A percentile compares a stretch with the other conserved stretches of the same genome.
phyloP scores from a whole-genome alignment of 2,797 vertebrate species.

The Parotocinclus haroldoi region DNA sequence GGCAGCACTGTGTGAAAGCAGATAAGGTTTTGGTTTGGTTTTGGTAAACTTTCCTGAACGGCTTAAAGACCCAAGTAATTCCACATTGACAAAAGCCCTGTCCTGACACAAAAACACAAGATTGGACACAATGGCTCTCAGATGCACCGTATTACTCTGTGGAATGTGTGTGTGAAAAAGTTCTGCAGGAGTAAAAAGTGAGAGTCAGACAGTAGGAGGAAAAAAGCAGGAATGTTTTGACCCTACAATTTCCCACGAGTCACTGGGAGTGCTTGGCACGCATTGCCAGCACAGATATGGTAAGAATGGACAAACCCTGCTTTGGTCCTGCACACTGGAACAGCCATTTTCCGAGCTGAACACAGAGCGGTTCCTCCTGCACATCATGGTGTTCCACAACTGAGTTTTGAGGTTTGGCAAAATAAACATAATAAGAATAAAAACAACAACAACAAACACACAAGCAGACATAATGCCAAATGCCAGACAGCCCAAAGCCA shows the following conservation, averaged over 20 bases:
- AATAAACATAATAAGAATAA: too few species aligned
- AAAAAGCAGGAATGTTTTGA: constrained; percentile 55
- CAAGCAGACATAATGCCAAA: too few species aligned
- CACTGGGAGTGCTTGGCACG: constrained; percentile 39
- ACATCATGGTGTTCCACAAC: constrained; percentile 19
- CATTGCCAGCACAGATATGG: constrained; percentile 20
- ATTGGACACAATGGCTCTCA: constrained; percentile 18
- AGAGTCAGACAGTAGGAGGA: constrained; percentile 37
- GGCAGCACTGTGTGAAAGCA: constrained; percentile 19
- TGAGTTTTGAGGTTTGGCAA: background rate
- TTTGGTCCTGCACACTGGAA: constrained; percentile 15
- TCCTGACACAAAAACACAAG: constrained; percentile 25
- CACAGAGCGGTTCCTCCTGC: constrained; percentile 2
- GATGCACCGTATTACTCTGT: constrained; percentile 41
- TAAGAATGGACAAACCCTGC: constrained; percentile 20
- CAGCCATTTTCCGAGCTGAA: background rate
- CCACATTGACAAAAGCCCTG: constrained; percentile 7
- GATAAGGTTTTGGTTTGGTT: constrained; percentile 8
- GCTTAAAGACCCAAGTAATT: constrained; percentile 1
- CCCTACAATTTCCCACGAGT: constrained; percentile 54
- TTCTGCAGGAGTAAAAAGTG: constrained; percentile 52
- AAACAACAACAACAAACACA: background rate
- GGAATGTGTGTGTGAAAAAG: constrained; percentile 53
- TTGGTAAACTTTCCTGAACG: constrained; percentile 6
- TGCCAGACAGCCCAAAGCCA: background rate